Evolutionary conservation across 2,797 vertebrate species (phyloP), one percentile per base, ranked within the genome.

Genomic region (Eulemur mongoz): DNA sequence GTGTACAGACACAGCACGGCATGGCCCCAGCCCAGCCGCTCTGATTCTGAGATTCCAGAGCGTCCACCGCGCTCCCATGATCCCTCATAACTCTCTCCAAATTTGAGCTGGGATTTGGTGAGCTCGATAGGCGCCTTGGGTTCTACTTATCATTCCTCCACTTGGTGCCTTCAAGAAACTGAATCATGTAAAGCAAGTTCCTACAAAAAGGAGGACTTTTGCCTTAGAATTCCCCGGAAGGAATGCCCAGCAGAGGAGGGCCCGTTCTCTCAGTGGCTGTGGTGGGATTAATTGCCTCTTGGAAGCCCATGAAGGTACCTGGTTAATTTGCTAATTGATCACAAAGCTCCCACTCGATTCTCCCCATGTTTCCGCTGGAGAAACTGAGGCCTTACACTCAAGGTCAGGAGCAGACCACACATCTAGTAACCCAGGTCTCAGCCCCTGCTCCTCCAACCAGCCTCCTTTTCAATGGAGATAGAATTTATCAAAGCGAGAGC

Each of bases 401-500:
- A 89, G 91, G 91, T 81, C 25, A 78, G 20, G 59, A 73, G 57
- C 3, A 0, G 59, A 85, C 22, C 9, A 35, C 22, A 35, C 0
- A 1, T 13, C 35, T 4, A 3, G 38, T 25, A 1, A 13, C 45
- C 22, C 0, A 14, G 65, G 35, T 25, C 25, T 11, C 69, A n/a
- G 87, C 40, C 88, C 80, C 69, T 4, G 72, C 32, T 40, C 22
- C 83, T 40, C 35, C 2, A 6, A 32, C 32, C 52, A 65, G 73
- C 52, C 83, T 78, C 84, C 63, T 81, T 35, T 73, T 59, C 59
- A 63, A 72, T 2, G 69, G 88, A 89, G 75, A n/a, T 1, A 72
- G 94, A 85, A 72, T 75, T 82, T 80, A 91, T 89, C 94, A 54
- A 83, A 78, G 75, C 5, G 54, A 97, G 91, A 97, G 65, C 54